Conservation (phyloP, 2,797 vertebrate genomes). For the Lepilemur ruficaudatus region DNA sequence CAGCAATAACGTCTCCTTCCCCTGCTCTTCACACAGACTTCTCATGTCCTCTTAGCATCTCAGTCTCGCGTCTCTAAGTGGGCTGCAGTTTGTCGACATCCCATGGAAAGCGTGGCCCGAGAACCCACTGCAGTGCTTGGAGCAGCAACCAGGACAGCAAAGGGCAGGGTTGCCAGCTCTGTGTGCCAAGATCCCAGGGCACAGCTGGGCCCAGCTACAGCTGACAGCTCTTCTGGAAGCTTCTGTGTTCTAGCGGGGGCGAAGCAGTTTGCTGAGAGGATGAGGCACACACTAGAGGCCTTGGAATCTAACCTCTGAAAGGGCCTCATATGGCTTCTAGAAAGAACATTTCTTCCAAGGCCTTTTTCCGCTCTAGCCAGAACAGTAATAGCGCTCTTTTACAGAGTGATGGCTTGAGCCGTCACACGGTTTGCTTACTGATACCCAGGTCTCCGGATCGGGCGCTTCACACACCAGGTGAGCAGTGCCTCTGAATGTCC, state of each 20-base stretch:
- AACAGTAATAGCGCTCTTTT: background rate
- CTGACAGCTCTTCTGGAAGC: constrained; percentile 3
- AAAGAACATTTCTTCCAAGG: background rate
- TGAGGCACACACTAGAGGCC: accelerated
- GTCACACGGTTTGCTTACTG: background rate
- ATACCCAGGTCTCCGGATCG: background rate
- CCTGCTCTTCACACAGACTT: background rate
- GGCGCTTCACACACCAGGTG: background rate
- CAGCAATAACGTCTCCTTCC: background rate
- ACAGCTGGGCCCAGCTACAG: constrained; percentile 5
- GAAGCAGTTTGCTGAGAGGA: background rate
- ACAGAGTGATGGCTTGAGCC: background rate
- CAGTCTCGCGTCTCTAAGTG: background rate
- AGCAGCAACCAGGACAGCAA: background rate
- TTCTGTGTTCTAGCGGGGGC: background rate
- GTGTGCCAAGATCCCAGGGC: background rate
- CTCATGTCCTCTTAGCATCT: background rate
- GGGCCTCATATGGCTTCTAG: background rate
- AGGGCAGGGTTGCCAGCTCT: background rate
- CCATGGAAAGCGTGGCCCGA: background rate
- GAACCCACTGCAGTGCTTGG: background rate
- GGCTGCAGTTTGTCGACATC: background rate
- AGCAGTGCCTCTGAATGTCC: background rate
- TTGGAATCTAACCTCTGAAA: background rate
- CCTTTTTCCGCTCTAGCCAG: background rate